Base-by-base conservation (phyloP, 2,888 invertebrate genomes). In the Xanthia icteritia region DNA sequence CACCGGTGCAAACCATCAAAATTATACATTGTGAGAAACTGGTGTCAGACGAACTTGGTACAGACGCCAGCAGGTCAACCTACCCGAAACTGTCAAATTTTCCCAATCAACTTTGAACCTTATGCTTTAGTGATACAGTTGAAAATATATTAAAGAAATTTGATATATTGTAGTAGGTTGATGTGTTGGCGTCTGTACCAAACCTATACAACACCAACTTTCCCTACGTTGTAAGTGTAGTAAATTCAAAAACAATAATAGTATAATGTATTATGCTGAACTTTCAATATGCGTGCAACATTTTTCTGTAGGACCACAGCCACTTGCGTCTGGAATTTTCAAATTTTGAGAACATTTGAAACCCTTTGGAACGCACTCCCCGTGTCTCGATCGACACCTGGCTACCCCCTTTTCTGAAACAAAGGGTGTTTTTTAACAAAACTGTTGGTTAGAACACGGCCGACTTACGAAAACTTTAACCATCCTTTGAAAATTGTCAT, bases 371-470 rank as follows among this genome's bases (percentile, higher is more conserved):
- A 77, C 5, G 31, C 83, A 83, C 2, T 48, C 27, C 0, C 86
- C 86, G 1, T 58, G 0, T 2, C 9, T 68, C 9, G 11, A 15
- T 3, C 23, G 71, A 51, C 83, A 85, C 0, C 58, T 48, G 6
- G 69, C 65, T 54, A 23, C 5, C 20, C 51, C 48, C n/a, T 71
- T 42, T 20, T 72, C 83, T 83, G 86, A 69, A 83, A 85, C 39
- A 82, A 85, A 77, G 48, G 27, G 17, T 66, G 20, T 48, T 65
- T 54, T 39, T 80, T 68, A 80, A 39, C n/a, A 65, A 69, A 39
- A 48, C 0, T 69, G 0, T 17, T 61, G n/a, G 6, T 31, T 42
- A 60, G 2, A 8, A 61, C 23, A 68, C 36, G 23, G 27, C 60
- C 27, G 27, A 27, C 31, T 45, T 45, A 45, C 23, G 8, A 51